A percentile compares a stretch with the other conserved stretches of the same genome.
These are phyloP conservation scores for Eurytoma californica DNA, from an alignment of 2,888 invertebrate genomes.

Conservation along the genomic window DNA sequence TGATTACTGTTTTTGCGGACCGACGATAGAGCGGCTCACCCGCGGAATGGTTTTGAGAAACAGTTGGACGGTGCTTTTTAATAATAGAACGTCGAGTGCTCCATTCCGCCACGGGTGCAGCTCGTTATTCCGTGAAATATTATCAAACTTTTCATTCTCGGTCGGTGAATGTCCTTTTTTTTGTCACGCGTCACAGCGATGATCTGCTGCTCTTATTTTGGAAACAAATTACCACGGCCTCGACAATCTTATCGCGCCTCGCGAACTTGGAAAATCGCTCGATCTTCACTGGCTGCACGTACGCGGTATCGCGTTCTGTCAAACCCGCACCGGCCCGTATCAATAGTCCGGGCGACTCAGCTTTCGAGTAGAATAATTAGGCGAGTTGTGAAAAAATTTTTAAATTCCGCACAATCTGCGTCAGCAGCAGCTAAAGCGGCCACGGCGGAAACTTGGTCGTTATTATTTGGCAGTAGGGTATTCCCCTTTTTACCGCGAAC, in stretches of 20 bases:
- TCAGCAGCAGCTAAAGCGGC: conserved; percentile 1
- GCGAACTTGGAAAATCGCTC: not conserved
- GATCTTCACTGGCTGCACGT: not conserved
- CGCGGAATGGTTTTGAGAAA: not conserved
- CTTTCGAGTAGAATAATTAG: not conserved
- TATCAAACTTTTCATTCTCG: too few relatives aligned
- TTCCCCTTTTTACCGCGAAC: conserved; percentile 31
- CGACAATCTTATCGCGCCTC: not conserved
- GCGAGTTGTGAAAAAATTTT: not conserved
- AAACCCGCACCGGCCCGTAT: not conserved
- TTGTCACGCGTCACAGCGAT: too few relatives aligned
- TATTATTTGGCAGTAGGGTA: conserved; percentile 21
- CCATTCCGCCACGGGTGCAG: too few relatives aligned
- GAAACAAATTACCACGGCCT: not conserved
- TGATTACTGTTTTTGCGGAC: conserved; percentile 41
- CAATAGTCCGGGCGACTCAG: not conserved
- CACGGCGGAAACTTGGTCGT: conserved; percentile 14
- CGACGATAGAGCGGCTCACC: not conserved
- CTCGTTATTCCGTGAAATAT: too few relatives aligned
- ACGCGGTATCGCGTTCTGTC: not conserved
- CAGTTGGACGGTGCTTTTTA: conserved; percentile 1
- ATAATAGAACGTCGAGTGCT: too few relatives aligned
- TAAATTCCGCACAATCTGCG: conserved; percentile 18
- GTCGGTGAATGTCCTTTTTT: too few relatives aligned
- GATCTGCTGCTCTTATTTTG: conserved; percentile 1